Conservation (phyloP, 1,140 invertebrate species). For the Holotrichia oblita region DNA sequence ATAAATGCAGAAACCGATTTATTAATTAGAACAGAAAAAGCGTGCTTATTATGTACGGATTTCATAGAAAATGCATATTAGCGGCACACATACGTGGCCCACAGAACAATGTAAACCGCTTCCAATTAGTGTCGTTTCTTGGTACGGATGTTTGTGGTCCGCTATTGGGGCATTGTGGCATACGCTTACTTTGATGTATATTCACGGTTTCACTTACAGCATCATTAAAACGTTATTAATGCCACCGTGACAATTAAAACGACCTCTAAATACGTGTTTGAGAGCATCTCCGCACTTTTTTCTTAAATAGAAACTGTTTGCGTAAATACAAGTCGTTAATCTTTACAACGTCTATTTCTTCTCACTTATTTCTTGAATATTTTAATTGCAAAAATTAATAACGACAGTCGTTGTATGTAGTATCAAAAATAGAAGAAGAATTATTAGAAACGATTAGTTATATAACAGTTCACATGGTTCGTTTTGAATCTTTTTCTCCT, state of each 20-base stretch:
- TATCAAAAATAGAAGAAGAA: too few relatives aligned
- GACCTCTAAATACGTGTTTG: not conserved
- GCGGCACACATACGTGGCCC: not conserved
- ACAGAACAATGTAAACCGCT: not conserved
- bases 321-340: too few relatives aligned
- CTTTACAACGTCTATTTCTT: too few relatives aligned
- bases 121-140: not conserved
- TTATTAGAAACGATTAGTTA: too few relatives aligned
- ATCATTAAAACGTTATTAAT: not conserved
- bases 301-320: too few relatives aligned
- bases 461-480: too few relatives aligned
- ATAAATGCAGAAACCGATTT: too few relatives aligned
- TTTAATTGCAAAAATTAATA: too few relatives aligned
- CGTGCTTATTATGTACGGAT: not conserved
- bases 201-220: not conserved
- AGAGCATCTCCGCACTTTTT: not conserved
- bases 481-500: too few relatives aligned
- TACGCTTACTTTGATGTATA: too few relatives aligned
- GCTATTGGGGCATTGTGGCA: not conserved
- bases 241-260: not conserved
- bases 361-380: too few relatives aligned
- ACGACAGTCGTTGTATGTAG: too few relatives aligned
- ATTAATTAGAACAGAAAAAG: constrained; percentile 8
- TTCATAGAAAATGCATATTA: not conserved
- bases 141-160: not conserved